Base-by-base conservation (phyloP, 2,113 vertebrate species). In the Pardalotus punctatus region DNA sequence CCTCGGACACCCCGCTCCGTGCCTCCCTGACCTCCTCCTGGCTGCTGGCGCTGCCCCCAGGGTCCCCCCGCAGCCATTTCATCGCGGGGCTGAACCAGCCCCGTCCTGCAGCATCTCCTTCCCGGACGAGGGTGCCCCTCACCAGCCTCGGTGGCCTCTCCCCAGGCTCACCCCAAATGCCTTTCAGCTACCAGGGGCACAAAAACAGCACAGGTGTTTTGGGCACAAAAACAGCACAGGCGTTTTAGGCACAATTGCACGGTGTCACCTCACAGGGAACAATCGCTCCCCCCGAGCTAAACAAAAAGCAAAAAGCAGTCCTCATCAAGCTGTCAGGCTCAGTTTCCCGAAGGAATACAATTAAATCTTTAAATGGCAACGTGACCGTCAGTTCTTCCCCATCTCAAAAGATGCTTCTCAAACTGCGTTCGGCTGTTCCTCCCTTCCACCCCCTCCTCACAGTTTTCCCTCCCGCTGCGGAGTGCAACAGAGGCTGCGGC, bases 401-500 rank as follows among this genome's bases (percentile, higher is more conserved):
- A 19, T 87, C 76, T 64, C 65, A 17, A 67, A 91, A 78, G 87
- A 54, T 36, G 58, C 90, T 84, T 74, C 72, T 74, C 77, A 51
- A 78, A 56, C 77, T 81, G 77, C 14, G 0, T 62, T 94, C 5
- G 14, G 48, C 78, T 70, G 69, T 47, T 91, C 61, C 48, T 66
- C 57, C 40, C 69, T 47, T 61, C 83, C 86, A 73, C 82, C 72
- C 78, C 73, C 91, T 91, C 84, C 51, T 51, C 53, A 50, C 12
- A 15, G n/a, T 60, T 95, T 79, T 64, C 61, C 24, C 84, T 88
- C 50, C 65, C 11, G 8, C 20, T 5, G 22, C 76, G 12, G 67
- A 94, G 43, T 7, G 90, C 27, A 58, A 79, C 84, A 95, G 84
- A 87, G 87, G 61, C 95, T 96, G 65, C 1, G 5, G 78, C 85